Evolutionary conservation across 2,888 invertebrate genomes (phyloP), one percentile per base, ranked within the genome.

Genomic region (Gisinianus flammeolus): DNA sequence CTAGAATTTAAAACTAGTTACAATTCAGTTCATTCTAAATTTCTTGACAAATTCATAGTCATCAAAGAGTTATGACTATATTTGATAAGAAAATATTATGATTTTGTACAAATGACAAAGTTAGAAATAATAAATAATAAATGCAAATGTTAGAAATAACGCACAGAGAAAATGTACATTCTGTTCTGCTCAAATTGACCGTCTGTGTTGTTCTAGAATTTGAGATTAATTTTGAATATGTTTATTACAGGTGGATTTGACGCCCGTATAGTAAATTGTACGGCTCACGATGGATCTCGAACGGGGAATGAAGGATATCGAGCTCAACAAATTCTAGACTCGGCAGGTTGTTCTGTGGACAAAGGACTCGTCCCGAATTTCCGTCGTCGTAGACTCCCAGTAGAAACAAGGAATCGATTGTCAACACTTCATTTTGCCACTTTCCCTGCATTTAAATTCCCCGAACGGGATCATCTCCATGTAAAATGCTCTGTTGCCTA

Each of bases 381-480:
- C 68, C 79, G 84, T 31, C 78, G 84, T 10, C 70, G 84, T 31
- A 78, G 85, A 70, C 82, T 85, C 52, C 84, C 85, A 44, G 81
- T 81, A 16, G 85, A 85, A 69, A 81, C 83, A 0, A 79, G 84
- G 64, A 83, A 85, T 22, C 82, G 85, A 2, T 74, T 84, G 44
- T 81, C 85, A 16, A 86, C 85, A 58, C 81, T 86, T 4, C 84
- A 85, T 54, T 85, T 85, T 83, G 89, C 93, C 0, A 91, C 91
- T 24, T 94, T 94, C 87, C 91, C 92, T 0, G 94, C 94, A 4
- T 94, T 94, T 85, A 93, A 93, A 85, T 94, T 94, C 87, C 94
- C 94, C 3, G 93, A 93, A 85, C 89, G 93, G 81, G 92, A 93
- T 80, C 91, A 92, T 80, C 87, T 94, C 58, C 94, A 94, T 87